Evolutionary conservation across 2,113 vertebrate genomes (phyloP), one percentile per base, ranked within the genome.

Genomic region (Chlorodrepanis virens): DNA sequence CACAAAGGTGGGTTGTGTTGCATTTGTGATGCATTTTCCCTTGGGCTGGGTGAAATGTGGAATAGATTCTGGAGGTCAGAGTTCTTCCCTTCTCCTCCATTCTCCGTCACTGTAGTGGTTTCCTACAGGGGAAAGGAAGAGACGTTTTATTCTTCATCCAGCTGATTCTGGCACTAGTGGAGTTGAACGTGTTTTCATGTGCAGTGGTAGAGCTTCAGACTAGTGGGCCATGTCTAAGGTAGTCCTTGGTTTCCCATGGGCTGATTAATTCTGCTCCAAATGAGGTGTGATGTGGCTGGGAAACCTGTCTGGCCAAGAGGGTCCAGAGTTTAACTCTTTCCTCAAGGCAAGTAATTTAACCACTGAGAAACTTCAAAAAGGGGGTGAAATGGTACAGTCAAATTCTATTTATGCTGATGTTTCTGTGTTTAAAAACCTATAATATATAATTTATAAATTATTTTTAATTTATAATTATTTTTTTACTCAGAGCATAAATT

Each of bases 11-110:
- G 9, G 2, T 68, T 79, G 6, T 59, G 29, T 49, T 42, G 31
- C 50, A 6, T 7, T 17, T 0, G 0, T 65, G 19, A 5, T 61
- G 12, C 1, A 0, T 91, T 87, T 84, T 75, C 18, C 24, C 2
- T 42, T 63, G 23, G 23, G 4, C 25, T 67, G 25, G 2, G 4
- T 74, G 21, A 80, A 80, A 39, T 25, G 14, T 37, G 59, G 57
- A 83, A 40, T 35, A 11, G 6, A 29, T 63, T 27, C 18, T 42
- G 23, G 21, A 75, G 42, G 4, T n/a, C 35, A 20, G 17, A 70
- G 16, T 68, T 47, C 12, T 69, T 70, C 19, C 11, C 23, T 42
- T 81, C 14, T 33, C 7, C 13, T 70, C 15, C 9, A 1, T 31
- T 60, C 27, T 17, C 14, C 8, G 5, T 1, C 8, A 7, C 31